Percentiles rank a stretch among this genome's conserved stretches.
Conservation (phyloP, 2,888 invertebrate genomes). For the Morpho helenor region DNA sequence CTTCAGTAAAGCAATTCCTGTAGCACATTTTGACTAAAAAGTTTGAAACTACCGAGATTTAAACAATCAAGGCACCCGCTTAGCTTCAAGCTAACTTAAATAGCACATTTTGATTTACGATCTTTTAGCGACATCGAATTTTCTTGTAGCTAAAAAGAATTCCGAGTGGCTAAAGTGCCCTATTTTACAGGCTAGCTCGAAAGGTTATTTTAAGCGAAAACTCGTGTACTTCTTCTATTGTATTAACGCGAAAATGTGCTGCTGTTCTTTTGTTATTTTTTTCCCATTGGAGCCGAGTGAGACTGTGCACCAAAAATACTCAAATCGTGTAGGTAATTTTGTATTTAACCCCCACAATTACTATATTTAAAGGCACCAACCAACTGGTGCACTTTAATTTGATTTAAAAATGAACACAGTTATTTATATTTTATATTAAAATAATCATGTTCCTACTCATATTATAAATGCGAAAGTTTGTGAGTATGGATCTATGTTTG, state of each 20-base stretch:
- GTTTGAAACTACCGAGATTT: no score
- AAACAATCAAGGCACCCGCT: not conserved
- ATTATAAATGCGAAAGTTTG: no score
- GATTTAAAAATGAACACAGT: no score
- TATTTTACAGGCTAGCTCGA: constrained; percentile 13
- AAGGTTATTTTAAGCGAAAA: constrained; percentile 17
- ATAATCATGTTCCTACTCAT: no score
- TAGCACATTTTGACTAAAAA: no score
- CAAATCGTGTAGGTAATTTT: not conserved
- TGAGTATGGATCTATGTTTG: no score
- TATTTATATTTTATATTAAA: no score
- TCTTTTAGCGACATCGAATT: constrained; percentile 6
- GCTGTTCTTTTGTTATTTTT: not conserved
- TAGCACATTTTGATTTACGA: constrained; percentile 11
- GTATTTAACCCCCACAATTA: no score
- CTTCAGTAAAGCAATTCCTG: no score
- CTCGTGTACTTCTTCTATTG: constrained; percentile 9
- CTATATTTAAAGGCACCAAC: no score
- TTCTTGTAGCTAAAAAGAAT: constrained; percentile 7
- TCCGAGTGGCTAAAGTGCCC: constrained; percentile 1
- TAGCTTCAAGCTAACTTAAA: constrained; percentile 7
- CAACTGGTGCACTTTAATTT: no score
- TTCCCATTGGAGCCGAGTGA: not conserved
- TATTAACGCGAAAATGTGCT: constrained; percentile 8
- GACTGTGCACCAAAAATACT: no score